Conservation (phyloP, 2,888 invertebrate species). For the Laothoe populi region DNA sequence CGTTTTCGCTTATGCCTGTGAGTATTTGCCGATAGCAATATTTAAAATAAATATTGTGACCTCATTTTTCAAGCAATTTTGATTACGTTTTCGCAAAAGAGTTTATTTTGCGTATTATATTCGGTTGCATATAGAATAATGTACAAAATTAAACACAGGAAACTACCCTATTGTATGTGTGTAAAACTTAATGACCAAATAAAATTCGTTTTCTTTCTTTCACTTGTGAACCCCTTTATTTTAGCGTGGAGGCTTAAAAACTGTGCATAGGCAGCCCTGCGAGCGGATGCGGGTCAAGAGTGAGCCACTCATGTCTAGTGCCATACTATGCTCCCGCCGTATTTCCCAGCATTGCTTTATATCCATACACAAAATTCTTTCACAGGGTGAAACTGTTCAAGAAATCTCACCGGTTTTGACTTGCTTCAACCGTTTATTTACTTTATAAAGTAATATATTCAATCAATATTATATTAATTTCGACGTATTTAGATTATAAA, state of each 20-base stretch:
- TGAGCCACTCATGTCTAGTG: conserved; percentile 40
- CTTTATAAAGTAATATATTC: background rate
- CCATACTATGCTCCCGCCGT: conserved; percentile 35
- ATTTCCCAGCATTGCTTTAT: conserved; percentile 25
- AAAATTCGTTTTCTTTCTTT: no score
- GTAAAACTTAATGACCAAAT: background rate
- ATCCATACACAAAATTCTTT: conserved; percentile 22
- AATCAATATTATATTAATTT: background rate
- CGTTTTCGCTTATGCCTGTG: no score
- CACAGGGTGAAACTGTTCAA: background rate
- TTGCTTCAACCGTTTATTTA: background rate
- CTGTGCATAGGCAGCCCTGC: conserved; percentile 41
- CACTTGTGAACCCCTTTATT: background rate
- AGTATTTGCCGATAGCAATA: no score
- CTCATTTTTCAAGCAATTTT: no score
- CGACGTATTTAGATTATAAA: background rate
- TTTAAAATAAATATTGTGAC: no score
- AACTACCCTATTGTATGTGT: no score
- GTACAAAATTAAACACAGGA: no score
- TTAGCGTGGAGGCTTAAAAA: background rate
- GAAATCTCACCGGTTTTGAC: background rate
- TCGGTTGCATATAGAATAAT: no score
- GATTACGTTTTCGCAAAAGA: no score
- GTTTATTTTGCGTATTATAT: no score
- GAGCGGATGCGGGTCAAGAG: conserved; percentile 51